Evolutionary conservation across 2,797 vertebrate genomes (phyloP), one percentile per base, ranked within the genome.

Genomic region (Pogoniulus pusillus): DNA sequence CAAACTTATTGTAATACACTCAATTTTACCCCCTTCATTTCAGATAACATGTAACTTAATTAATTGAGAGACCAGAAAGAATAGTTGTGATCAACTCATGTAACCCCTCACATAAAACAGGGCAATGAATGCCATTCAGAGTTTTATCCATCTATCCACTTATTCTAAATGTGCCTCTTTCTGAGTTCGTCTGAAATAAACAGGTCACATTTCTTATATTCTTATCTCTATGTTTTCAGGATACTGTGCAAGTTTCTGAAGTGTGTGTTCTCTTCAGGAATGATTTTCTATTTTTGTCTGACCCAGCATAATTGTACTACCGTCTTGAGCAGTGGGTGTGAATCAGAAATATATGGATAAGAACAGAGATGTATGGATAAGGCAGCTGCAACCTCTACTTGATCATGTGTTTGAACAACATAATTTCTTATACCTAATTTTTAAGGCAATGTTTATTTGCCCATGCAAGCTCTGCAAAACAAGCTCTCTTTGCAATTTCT

Each of bases 31-130:
- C 20, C 13, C 7, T 83, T 75, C 47, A 84, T 94, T 94, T 95
- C 72, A 94, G 45, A 71, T 91, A 85, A 82, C n/a, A 62, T 15
- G 68, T 68, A 76, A 90, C 89, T 88, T 83, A 82, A 76, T 45
- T 39, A 17, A 82, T 19, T 86, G 24, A 10, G 77, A 76, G 41
- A 20, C 77, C 39, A 64, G 26, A 76, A 88, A 76, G 64, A 78
- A 9, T 34, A 34, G 35, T 12, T 74, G 24, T 58, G 60, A 53
- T 87, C 62, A 62, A 37, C 75, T 85, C 16, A 8, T 51, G 20
- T 51, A 82, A 82, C 65, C 47, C 77, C 51, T 87, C 41, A 54
- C 24, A 73, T 78, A 83, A 92, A 89, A 87, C 47, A 78, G 30
- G 16, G 29, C 32, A 29, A 59, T 13, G 30, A 65, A 90, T n/a